Percentiles rank a stretch among this genome's conserved stretches.
These are phyloP conservation scores for Morus bassanus DNA, from an alignment of 2,797 vertebrate genomes.

Conservation along the genomic window DNA sequence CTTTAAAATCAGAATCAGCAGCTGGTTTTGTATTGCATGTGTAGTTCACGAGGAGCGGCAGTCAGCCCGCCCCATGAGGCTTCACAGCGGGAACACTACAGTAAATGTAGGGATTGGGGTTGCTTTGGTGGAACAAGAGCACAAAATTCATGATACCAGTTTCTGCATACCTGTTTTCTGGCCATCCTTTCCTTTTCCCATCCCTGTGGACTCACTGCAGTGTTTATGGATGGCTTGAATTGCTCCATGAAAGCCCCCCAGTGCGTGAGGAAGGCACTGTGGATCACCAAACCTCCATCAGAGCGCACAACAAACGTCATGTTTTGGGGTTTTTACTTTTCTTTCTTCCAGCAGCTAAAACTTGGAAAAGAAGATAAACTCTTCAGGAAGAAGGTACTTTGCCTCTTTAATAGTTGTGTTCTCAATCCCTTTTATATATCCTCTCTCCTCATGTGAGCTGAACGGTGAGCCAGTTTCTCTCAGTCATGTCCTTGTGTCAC, in stretches of 20 bases:
- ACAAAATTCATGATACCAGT: neutral
- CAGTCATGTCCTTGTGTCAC: neutral
- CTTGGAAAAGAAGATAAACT: slow-evolving; percentile 76
- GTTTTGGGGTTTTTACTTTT: slow-evolving; percentile 1
- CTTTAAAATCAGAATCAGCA: neutral
- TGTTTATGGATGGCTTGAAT: neutral
- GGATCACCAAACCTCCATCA: neutral
- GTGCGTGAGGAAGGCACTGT: neutral
- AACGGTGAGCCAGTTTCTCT: neutral
- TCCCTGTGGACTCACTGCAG: neutral
- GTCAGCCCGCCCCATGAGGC: neutral
- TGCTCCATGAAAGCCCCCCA: neutral
- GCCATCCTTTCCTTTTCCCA: neutral
- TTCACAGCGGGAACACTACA: neutral
- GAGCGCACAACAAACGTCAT: neutral
- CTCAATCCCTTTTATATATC: neutral
- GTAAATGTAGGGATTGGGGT: neutral
- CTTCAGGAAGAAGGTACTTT: slow-evolving; percentile 77
- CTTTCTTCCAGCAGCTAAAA: slow-evolving; percentile 68
- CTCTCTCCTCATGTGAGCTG: neutral
- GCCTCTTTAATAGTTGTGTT: neutral
- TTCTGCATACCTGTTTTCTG: neutral
- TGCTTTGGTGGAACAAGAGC: neutral
- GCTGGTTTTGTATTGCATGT: neutral
- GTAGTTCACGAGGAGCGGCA: neutral